A percentile compares a stretch with the other conserved stretches of the same genome.
Conservation (phyloP, 2,797 vertebrate genomes). For the Anas bernieri region DNA sequence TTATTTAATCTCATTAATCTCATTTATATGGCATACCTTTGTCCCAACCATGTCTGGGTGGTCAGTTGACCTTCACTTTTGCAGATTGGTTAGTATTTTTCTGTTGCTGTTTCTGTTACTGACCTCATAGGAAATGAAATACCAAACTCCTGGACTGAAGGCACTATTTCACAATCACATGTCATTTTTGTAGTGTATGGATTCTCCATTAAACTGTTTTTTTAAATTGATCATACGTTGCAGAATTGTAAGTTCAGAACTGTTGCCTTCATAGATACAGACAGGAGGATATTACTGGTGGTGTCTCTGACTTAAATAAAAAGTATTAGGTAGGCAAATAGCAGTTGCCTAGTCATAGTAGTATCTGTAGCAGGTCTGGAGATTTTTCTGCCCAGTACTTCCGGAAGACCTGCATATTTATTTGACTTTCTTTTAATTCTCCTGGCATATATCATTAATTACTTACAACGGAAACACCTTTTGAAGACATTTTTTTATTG, state of each 20-base stretch:
- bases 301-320: not conserved
- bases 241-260: not conserved
- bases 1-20: not conserved
- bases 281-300: not conserved
- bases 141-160: not conserved
- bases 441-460: not conserved
- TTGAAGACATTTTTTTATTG: not conserved
- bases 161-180: not conserved
- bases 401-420: not conserved
- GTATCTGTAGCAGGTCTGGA: not conserved
- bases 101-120: no score
- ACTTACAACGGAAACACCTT: not conserved
- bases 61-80: not conserved
- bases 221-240: not conserved
- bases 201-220: not conserved
- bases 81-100: not conserved
- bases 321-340: not conserved
- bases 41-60: not conserved
- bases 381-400: not conserved
- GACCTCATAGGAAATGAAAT: slow-evolving; percentile 6
- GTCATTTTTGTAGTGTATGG: not conserved
- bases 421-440: accelerated
- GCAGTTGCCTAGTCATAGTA: not conserved
- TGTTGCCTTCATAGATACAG: not conserved
- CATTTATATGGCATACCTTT: not conserved